Conservation (phyloP, 2,888 invertebrate species). For the Dryobota labecula region DNA sequence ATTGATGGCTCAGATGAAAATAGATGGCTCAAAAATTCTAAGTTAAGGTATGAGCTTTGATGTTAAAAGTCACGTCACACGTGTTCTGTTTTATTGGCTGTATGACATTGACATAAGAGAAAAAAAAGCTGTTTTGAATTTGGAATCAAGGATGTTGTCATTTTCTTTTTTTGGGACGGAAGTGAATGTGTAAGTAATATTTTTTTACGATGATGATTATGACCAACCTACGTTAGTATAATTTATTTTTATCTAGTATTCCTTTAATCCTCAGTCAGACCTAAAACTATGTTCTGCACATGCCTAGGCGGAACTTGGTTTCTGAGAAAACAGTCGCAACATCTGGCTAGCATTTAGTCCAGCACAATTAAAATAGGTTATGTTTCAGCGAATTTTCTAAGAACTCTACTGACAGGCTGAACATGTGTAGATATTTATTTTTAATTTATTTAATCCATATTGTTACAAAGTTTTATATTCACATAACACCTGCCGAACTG, state of each 20-base stretch:
- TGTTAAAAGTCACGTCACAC: conserved; percentile 55
- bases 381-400: conserved; percentile 19
- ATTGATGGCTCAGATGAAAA: conserved; percentile 69
- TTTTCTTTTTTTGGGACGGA: conserved; percentile 15
- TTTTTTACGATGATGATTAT: neutral
- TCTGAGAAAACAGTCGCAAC: conserved; percentile 46
- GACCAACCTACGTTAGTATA: neutral
- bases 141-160: conserved; percentile 41
- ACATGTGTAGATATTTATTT: conserved; percentile 3
- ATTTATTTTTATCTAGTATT: neutral
- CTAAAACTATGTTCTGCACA: conserved; percentile 21
- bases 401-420: conserved; percentile 7
- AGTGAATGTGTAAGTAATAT: neutral
- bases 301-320: conserved; percentile 33
- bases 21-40: conserved; percentile 60
- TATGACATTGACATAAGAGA: conserved; percentile 59
- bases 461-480: neutral
- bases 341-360: conserved; percentile 52
- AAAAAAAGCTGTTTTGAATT: conserved; percentile 24
- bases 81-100: conserved; percentile 55
- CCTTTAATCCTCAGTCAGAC: neutral
- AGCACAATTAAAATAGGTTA: conserved; percentile 44
- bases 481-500: neutral
- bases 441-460: neutral
- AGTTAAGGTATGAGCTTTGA: conserved; percentile 61